phyloP scores from a whole-genome alignment of 2,888 invertebrate genomes.

The Leuctra nigra region DNA sequence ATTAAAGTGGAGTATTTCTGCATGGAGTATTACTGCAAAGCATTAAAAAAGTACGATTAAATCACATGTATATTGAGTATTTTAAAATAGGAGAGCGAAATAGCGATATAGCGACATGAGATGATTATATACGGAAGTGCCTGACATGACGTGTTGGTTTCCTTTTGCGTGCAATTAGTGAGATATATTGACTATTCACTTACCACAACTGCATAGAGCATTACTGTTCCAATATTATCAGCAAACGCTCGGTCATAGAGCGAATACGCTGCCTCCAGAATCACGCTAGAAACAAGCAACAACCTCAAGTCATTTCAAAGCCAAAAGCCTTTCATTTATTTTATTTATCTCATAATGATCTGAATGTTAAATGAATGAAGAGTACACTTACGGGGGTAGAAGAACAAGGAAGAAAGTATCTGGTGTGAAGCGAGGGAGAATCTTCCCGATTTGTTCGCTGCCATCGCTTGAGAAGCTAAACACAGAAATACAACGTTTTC shows the following conservation, averaged over 20 bases:
- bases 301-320: not conserved
- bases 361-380: not conserved
- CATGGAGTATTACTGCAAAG: too few relatives aligned
- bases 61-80: too few relatives aligned
- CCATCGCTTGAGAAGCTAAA: not conserved
- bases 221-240: conserved; percentile 51
- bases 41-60: too few relatives aligned
- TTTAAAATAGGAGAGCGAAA: not conserved
- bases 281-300: conserved; percentile 37
- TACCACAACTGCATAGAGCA: conserved; percentile 46
- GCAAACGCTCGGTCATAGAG: conserved; percentile 54
- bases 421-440: conserved; percentile 29
- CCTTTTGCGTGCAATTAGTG: too few relatives aligned
- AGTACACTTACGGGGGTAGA: conserved; percentile 30
- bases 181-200: too few relatives aligned
- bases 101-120: not conserved
- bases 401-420: conserved; percentile 30
- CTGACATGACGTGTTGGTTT: too few relatives aligned
- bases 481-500: too few relatives aligned
- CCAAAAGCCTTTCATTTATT: too few relatives aligned
- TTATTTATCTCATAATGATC: not conserved
- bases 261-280: conserved; percentile 55
- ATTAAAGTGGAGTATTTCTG: too few relatives aligned
- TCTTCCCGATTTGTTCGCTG: conserved; percentile 6
- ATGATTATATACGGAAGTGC: too few relatives aligned